Conservation (phyloP, 2,797 vertebrate genomes). For the Betta splendens region DNA sequence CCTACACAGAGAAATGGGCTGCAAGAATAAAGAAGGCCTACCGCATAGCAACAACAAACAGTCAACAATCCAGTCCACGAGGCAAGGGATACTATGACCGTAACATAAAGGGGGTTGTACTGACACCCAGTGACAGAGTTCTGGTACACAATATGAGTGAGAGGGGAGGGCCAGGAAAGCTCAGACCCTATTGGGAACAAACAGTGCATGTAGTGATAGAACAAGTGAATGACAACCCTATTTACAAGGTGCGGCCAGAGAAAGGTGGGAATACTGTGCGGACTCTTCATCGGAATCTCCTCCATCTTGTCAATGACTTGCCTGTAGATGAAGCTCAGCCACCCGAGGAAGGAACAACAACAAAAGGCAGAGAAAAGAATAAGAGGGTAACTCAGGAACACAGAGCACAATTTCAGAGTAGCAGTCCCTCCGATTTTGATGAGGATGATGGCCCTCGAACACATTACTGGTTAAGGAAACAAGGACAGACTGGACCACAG, state of each 20-base stretch:
- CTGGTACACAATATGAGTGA: not conserved
- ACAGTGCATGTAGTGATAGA: not conserved
- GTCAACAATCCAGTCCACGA: not conserved
- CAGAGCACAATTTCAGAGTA: too few relatives aligned
- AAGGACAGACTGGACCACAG: too few relatives aligned
- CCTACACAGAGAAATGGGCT: too few relatives aligned
- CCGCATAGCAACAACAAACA: not conserved
- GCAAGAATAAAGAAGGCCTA: not conserved
- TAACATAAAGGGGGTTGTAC: not conserved
- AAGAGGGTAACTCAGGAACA: too few relatives aligned
- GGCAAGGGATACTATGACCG: constrained; percentile 1
- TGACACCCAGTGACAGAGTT: not conserved
- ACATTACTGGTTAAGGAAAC: too few relatives aligned
- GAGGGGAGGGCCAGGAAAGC: not conserved
- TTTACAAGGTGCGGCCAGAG: not conserved
- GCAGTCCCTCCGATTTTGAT: too few relatives aligned
- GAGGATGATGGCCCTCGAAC: too few relatives aligned
- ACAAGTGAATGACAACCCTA: not conserved
- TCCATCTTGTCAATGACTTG: not conserved
- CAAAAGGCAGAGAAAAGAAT: too few relatives aligned
- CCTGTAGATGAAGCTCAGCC: not conserved
- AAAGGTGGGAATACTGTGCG: not conserved
- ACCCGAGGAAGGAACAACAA: too few relatives aligned
- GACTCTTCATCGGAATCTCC: not conserved
- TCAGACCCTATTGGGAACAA: not conserved